Conservation (phyloP, 2,888 invertebrate species). For the Molorchus minor region DNA sequence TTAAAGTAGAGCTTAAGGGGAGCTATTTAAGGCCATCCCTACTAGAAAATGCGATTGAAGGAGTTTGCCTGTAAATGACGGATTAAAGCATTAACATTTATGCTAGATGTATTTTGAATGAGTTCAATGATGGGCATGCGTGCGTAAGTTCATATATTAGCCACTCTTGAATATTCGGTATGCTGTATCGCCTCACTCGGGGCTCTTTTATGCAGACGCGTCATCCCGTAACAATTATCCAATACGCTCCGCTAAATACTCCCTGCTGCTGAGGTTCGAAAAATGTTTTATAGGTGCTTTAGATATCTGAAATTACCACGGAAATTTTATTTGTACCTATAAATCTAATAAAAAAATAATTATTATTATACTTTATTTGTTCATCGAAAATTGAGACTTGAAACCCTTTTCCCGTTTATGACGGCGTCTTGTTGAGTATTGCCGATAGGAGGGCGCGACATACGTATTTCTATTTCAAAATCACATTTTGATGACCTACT, state of each 20-base stretch:
- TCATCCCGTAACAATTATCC: constrained; percentile 55
- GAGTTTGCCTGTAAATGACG: constrained; percentile 61
- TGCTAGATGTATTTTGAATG: constrained; percentile 60
- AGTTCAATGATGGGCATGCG: constrained; percentile 56
- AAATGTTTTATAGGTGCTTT: constrained; percentile 28
- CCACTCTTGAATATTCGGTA: constrained; percentile 40
- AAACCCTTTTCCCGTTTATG: no score
- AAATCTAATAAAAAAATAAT: no score
- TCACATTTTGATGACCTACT: no score
- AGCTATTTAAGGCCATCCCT: constrained; percentile 36
- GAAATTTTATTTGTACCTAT: no score
- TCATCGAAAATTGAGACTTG: no score
- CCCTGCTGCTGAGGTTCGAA: constrained; percentile 33
- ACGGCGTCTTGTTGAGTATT: no score
- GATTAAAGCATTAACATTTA: constrained; percentile 63
- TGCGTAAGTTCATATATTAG: constrained; percentile 55
- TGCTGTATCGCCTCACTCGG: constrained; percentile 21
- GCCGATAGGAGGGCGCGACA: no score
- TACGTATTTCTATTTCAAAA: no score
- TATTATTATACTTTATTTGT: no score
- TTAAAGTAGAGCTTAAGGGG: constrained; percentile 30
- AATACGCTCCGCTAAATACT: constrained; percentile 49
- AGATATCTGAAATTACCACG: no score
- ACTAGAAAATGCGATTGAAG: constrained; percentile 42
- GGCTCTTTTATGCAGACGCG: constrained; percentile 33